A percentile compares a stretch with the other conserved stretches of the same genome.
These are phyloP conservation scores for Hassar affinis DNA, from an alignment of 2,113 vertebrate species.

Conservation along the genomic window DNA sequence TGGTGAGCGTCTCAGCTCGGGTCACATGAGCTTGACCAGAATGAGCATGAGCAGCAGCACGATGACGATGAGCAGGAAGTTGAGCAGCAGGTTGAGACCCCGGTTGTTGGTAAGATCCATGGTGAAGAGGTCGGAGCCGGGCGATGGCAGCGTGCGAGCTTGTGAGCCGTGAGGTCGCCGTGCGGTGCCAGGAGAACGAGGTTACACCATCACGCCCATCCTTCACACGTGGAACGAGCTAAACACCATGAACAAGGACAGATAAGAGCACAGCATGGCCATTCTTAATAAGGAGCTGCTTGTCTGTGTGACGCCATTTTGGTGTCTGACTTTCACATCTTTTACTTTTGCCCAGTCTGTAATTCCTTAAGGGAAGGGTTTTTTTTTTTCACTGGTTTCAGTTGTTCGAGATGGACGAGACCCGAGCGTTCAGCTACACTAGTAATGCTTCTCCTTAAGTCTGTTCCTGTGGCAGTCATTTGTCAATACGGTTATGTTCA, in stretches of 20 bases:
- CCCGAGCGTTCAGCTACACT: not conserved
- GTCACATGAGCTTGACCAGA: conserved; percentile 76
- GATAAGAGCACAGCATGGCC: conserved; percentile 22
- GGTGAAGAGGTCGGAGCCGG: not conserved
- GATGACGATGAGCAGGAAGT: conserved; percentile 76
- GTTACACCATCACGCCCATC: conserved; percentile 3
- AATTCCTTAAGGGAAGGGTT: not conserved
- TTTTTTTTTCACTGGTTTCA: not conserved
- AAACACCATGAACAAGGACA: conserved; percentile 45
- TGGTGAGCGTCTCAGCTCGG: not conserved
- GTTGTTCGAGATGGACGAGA: not conserved
- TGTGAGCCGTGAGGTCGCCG: not conserved
- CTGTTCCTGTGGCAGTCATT: not conserved
- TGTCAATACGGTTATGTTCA: too few relatives aligned
- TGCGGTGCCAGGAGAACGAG: conserved; percentile 3
- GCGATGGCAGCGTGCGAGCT: not conserved
- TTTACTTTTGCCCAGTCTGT: not conserved
- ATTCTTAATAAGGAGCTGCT: not conserved
- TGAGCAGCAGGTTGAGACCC: conserved; percentile 76
- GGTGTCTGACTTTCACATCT: not conserved
- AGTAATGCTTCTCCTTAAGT: not conserved
- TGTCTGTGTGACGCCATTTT: not conserved
- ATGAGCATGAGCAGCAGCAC: conserved; percentile 76
- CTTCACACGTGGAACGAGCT: conserved; percentile 53
- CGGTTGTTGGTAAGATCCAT: conserved; percentile 75